These are phyloP conservation scores for Nansenia antarctica DNA, from an alignment of 2,113 vertebrate species.

Conservation along the genomic window DNA sequence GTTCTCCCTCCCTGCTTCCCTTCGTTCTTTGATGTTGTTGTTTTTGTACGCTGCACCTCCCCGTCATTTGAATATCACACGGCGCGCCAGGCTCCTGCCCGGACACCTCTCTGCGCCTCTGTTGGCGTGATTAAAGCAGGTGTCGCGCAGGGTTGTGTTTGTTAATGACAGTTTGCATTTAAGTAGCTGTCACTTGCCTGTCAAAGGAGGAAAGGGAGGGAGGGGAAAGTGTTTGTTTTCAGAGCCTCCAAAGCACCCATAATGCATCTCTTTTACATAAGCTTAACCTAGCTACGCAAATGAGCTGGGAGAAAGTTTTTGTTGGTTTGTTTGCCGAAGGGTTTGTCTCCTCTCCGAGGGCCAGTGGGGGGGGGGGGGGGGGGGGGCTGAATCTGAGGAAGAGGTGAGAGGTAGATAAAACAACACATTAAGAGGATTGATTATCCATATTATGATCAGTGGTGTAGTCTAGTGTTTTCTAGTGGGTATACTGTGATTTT, in stretches of 20 bases:
- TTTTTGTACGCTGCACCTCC: constrained; percentile 72
- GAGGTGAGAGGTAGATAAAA: constrained; percentile 36
- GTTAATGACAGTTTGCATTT: constrained; percentile 80
- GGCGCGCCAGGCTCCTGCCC: constrained; percentile 63
- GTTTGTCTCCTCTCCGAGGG: constrained; percentile 31
- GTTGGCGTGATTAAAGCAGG: constrained; percentile 81
- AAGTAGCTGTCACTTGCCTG: constrained; percentile 76
- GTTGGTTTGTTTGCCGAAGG: constrained; percentile 48
- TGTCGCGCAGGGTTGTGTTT: constrained; percentile 75
- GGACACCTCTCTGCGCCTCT: constrained; percentile 77
- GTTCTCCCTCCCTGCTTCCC: constrained; percentile 33
- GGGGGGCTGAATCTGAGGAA: constrained; percentile 32
- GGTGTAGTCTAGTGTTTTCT: too few relatives aligned
- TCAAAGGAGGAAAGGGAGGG: constrained; percentile 55
- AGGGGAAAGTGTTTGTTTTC: constrained; percentile 72
- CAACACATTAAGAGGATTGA: too few relatives aligned
- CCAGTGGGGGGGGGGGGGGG: constrained; percentile 25
- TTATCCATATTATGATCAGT: too few relatives aligned
- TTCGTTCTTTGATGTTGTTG: constrained; percentile 78
- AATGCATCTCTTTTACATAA: constrained; percentile 78
- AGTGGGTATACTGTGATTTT: too few relatives aligned
- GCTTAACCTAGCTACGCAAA: constrained; percentile 79
- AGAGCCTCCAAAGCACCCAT: constrained; percentile 59
- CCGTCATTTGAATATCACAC: constrained; percentile 81
- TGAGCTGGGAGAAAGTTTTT: constrained; percentile 64